These are phyloP conservation scores for Cephalopholis sonnerati DNA, from an alignment of 2,113 vertebrate species.

Conservation along the genomic window DNA sequence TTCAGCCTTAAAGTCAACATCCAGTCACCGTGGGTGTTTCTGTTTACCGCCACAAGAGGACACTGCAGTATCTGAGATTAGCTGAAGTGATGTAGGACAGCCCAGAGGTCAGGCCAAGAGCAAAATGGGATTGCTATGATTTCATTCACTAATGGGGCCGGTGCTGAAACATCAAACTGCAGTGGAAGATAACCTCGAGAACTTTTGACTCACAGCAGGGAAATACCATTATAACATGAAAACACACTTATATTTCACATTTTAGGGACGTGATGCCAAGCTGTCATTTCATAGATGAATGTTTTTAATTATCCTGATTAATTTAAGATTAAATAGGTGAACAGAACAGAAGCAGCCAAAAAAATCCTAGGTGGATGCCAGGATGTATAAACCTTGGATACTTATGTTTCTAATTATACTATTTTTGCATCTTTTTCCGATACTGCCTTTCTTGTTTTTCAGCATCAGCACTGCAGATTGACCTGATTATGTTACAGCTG, in stretches of 20 bases:
- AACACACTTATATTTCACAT: not conserved
- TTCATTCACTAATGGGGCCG: conserved; percentile 43
- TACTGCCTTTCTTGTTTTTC: conserved; percentile 16
- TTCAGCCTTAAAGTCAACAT: too few species aligned
- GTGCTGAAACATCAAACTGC: conserved; percentile 21
- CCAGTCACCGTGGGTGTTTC: conserved; percentile 1
- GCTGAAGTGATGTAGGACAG: conserved; percentile 25
- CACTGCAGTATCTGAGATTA: conserved; percentile 41
- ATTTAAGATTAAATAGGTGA: not conserved
- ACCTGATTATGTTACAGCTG: conserved; percentile 40
- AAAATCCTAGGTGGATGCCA: not conserved
- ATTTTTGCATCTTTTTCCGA: conserved; percentile 11
- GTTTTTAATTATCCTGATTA: conserved; percentile 11
- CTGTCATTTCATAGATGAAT: not conserved
- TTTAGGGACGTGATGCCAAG: not conserved
- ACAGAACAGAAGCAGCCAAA: conserved; percentile 1
- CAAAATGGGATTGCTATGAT: conserved; percentile 41
- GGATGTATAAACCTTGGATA: not conserved
- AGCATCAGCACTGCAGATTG: conserved; percentile 57
- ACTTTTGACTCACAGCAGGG: conserved; percentile 62
- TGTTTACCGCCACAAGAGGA: conserved; percentile 65
- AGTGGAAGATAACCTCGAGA: conserved; percentile 27
- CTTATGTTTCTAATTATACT: conserved; percentile 10
- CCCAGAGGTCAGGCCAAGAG: conserved; percentile 61
- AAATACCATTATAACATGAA: not conserved